Conservation (phyloP, 2,888 invertebrate genomes). For the Erebia palarica region DNA sequence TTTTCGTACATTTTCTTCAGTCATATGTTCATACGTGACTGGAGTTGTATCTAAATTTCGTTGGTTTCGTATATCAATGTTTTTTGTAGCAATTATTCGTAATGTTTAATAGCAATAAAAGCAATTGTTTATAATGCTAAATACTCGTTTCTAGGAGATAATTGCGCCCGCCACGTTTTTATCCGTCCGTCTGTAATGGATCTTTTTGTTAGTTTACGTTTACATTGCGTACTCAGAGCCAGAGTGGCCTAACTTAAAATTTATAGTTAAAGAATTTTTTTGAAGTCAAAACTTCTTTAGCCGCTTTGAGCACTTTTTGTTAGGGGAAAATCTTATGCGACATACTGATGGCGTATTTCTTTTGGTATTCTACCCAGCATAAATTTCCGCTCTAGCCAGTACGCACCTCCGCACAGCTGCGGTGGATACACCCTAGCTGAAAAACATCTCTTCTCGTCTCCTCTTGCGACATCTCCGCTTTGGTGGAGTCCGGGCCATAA, state of each 20-base stretch:
- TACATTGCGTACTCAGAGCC: not conserved
- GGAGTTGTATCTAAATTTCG: not conserved
- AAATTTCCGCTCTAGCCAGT: too few species aligned
- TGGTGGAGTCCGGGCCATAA: too few species aligned
- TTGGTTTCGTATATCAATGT: not conserved
- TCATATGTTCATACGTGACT: not conserved
- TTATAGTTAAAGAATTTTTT: not conserved
- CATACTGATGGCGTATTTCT: too few species aligned
- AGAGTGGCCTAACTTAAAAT: slow-evolving; percentile 7
- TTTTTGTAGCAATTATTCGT: slow-evolving; percentile 55
- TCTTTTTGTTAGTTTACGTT: slow-evolving; percentile 45
- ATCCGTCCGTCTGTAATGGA: slow-evolving; percentile 47
- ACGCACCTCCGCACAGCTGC: too few species aligned
- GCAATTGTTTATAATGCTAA: slow-evolving; percentile 56
- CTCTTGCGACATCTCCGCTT: too few species aligned
- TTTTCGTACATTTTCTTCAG: not conserved
- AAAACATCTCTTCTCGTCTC: too few species aligned
- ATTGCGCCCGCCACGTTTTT: slow-evolving; percentile 59
- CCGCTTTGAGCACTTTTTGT: too few species aligned
- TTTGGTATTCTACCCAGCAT: too few species aligned
- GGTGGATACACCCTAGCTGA: too few species aligned
- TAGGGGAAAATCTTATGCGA: too few species aligned
- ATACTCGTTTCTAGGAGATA: slow-evolving; percentile 60
- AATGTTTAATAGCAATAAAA: slow-evolving; percentile 65
- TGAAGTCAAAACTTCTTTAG: too few species aligned